Conservation (phyloP, 2,113 vertebrate genomes). For the Cepphus grylle region DNA sequence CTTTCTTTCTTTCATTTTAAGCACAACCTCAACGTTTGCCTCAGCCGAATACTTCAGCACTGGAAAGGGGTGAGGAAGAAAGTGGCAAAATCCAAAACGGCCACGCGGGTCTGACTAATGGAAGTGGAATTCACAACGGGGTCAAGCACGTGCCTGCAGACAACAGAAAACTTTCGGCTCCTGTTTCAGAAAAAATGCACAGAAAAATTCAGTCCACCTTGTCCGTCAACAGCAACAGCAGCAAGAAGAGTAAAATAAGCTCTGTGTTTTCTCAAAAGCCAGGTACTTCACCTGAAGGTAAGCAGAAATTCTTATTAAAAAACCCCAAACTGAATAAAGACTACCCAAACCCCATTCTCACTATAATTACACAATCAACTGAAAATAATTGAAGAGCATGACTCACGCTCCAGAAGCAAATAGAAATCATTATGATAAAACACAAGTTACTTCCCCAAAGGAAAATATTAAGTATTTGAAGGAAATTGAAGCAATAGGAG, state of each 20-base stretch:
- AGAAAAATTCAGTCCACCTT: conserved; percentile 91
- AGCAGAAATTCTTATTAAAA: conserved; percentile 44
- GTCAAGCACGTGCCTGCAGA: conserved; percentile 67
- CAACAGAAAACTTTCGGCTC: conserved; percentile 77
- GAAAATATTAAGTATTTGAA: conserved; percentile 47
- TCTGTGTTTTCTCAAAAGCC: conserved; percentile 87
- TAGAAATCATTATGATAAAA: conserved; percentile 57
- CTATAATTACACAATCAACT: conserved; percentile 38
- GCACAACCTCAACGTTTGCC: conserved; percentile 88
- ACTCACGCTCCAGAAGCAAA: conserved; percentile 51
- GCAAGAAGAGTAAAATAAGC: conserved; percentile 88
- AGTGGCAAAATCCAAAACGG: conserved; percentile 75
- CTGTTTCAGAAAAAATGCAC: conserved; percentile 92
- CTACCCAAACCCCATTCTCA: not conserved
- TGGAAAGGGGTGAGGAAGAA: conserved; percentile 76
- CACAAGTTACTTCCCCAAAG: conserved; percentile 34
- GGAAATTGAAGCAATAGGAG: conserved; percentile 19
- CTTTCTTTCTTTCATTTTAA: conserved; percentile 53
- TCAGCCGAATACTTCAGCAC: conserved; percentile 70
- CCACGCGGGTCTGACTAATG: conserved; percentile 72
- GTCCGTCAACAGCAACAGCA: conserved; percentile 89
- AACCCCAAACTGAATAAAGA: not conserved
- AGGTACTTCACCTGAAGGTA: conserved; percentile 91
- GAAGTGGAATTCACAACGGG: conserved; percentile 77
- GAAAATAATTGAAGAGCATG: conserved; percentile 51